A percentile compares a stretch with the other conserved stretches of the same genome.
Conservation (phyloP, 1,140 invertebrate species). For the Medauroidea extradentata region DNA sequence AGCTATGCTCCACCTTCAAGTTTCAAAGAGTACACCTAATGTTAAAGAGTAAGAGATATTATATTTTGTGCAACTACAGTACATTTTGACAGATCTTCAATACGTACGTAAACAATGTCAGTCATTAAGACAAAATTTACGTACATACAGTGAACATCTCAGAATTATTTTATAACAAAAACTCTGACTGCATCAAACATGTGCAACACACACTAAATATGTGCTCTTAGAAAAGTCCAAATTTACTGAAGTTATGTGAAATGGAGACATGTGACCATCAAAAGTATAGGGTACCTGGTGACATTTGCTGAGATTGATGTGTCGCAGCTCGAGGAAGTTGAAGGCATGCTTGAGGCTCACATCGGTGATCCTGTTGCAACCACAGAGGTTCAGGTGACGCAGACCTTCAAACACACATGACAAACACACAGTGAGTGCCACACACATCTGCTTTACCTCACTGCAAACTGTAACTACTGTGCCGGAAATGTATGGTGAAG, state of each 20-base stretch:
- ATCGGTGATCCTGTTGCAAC: slow-evolving; percentile 65
- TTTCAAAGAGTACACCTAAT: too few relatives aligned
- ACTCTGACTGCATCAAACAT: neutral
- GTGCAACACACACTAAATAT: neutral
- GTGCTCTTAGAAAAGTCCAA: neutral
- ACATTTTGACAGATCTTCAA: too few relatives aligned
- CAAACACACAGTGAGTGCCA: neutral
- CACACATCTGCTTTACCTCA: too few relatives aligned
- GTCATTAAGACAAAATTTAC: too few relatives aligned
- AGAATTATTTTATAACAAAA: neutral
- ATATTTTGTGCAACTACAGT: too few relatives aligned
- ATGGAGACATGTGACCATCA: too few relatives aligned
- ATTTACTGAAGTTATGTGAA: too few relatives aligned
- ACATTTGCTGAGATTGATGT: slow-evolving; percentile 59
- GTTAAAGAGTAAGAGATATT: too few relatives aligned
- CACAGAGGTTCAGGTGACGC: slow-evolving; percentile 54
- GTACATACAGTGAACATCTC: neutral
- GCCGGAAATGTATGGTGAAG: too few relatives aligned
- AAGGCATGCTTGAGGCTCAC: slow-evolving; percentile 63
- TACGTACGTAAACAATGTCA: too few relatives aligned
- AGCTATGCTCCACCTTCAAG: too few relatives aligned
- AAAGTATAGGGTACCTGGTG: slow-evolving; percentile 55
- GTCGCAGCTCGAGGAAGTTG: slow-evolving; percentile 55
- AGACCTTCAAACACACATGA: slow-evolving; percentile 38
- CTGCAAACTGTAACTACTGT: too few relatives aligned